These are phyloP conservation scores for Saccostrea cuccullata DNA, from an alignment of 1,140 invertebrate species.

Conservation along the genomic window DNA sequence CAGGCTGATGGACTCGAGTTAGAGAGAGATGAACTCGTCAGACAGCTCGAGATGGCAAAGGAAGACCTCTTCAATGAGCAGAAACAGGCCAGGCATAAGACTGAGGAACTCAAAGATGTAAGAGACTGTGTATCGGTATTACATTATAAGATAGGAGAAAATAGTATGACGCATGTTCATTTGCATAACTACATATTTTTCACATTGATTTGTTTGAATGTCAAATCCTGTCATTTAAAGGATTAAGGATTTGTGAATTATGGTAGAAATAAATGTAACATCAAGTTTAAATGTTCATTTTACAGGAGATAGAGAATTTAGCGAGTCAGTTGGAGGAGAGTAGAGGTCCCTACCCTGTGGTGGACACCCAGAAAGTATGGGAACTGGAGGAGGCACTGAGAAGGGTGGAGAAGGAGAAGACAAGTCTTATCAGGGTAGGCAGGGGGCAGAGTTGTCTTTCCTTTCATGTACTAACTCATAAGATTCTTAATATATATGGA, in stretches of 20 bases:
- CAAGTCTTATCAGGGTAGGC: constrained; percentile 10
- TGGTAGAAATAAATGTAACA: not conserved
- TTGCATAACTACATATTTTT: no score
- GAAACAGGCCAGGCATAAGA: constrained; percentile 64
- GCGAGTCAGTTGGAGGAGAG: constrained; percentile 66
- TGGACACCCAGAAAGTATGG: constrained; percentile 51
- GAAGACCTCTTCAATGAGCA: constrained; percentile 74
- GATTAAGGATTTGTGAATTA: not conserved
- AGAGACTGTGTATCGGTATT: not conserved
- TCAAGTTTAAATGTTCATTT: not conserved
- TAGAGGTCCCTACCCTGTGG: constrained; percentile 58
- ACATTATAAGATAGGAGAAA: no score
- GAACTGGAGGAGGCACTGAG: constrained; percentile 55
- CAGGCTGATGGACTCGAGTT: constrained; percentile 65
- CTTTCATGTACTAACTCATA: no score
- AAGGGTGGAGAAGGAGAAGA: not conserved
- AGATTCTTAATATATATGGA: no score
- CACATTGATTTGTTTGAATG: no score
- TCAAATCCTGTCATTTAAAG: no score
- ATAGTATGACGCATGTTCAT: no score
- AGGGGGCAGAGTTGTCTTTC: not conserved
- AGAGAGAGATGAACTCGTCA: constrained; percentile 71
- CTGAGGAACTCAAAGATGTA: constrained; percentile 73
- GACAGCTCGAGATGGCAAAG: constrained; percentile 71
- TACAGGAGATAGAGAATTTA: constrained; percentile 70